phyloP scores from a whole-genome alignment of 2,113 vertebrate species.

The Apteryx mantelli region DNA sequence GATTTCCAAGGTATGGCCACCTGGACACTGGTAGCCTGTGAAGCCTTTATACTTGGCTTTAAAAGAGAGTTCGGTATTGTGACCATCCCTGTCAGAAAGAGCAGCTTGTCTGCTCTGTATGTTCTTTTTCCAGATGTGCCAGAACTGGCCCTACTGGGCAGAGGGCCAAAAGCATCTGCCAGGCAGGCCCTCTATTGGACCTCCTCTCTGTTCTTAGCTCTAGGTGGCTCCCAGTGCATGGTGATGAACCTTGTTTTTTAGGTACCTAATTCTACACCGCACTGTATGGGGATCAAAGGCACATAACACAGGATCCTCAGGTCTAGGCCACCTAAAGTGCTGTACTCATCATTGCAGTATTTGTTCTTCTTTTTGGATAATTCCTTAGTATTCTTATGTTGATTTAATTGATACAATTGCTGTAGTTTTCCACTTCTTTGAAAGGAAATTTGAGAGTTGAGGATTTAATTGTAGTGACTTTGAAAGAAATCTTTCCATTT shows the following conservation, averaged over 20 bases:
- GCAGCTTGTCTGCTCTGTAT: background rate
- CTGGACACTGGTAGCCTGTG: background rate
- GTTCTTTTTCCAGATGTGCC: background rate
- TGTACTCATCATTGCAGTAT: background rate
- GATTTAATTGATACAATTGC: background rate
- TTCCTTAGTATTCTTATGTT: background rate
- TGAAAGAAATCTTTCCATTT: background rate
- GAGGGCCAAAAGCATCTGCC: background rate
- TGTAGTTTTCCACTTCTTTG: background rate
- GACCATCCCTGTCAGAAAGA: background rate
- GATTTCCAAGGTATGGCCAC: background rate
- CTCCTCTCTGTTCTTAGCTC: background rate
- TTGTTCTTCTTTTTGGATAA: background rate
- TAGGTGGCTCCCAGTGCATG: background rate
- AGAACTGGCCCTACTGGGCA: background rate
- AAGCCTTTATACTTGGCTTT: background rate
- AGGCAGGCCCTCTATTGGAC: background rate
- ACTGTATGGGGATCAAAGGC: background rate
- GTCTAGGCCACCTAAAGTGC: background rate
- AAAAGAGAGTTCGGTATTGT: background rate
- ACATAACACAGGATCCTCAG: background rate
- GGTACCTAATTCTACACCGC: background rate
- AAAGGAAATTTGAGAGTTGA: background rate
- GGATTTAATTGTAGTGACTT: background rate
- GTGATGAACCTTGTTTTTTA: background rate